Evolutionary conservation across 2,888 invertebrate genomes (phyloP), one percentile per base, ranked within the genome.

Genomic region (Apamea sordens): DNA sequence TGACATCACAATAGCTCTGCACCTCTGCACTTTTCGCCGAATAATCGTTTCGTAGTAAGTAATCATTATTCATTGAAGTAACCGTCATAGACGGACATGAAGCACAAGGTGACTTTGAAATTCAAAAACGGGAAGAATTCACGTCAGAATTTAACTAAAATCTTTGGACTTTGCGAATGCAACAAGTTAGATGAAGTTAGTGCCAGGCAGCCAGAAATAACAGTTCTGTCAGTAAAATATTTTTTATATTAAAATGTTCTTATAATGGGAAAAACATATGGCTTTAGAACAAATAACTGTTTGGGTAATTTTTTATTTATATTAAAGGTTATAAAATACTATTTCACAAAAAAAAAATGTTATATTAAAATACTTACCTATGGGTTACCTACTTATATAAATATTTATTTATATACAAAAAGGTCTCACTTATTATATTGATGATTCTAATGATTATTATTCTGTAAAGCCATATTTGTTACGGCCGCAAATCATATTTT

Each of bases 1-100:
- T 92, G 92, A 92, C 88, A 87, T 92, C 90, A 92, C 85, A 69
- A 63, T 63, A 28, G 18, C 10, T 56, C 13, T 87, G 87, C 88
- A 85, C 74, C 80, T 82, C 79, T 86, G 86, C 86, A 86, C 36
- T 86, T 83, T 79, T 79, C 71, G 76, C 44, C 73, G 10, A 84
- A 84, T 74, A 80, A 71, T 77, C 53, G n/a, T 80, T 80, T 73
- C 71, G 50, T 73, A 28, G 76, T 73, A 76, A 24, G 80, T 73
- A 73, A 65, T 59, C 21, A 59, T 83, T 59, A 47, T 74, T 72
- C 65, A 56, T 79, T 67, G 15, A 50, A 67, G 32, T 67, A 1
- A 74, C 53, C 32, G n/a, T 44, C 50, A 36, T 50, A 13, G 24
- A 10, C 28, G 13, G 24, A 15, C 36, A 24, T 47, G 36, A 36